Evolutionary conservation across 1,140 invertebrate genomes (phyloP), one percentile per base, ranked within the genome.

Genomic region (Drosophila sproati): DNA sequence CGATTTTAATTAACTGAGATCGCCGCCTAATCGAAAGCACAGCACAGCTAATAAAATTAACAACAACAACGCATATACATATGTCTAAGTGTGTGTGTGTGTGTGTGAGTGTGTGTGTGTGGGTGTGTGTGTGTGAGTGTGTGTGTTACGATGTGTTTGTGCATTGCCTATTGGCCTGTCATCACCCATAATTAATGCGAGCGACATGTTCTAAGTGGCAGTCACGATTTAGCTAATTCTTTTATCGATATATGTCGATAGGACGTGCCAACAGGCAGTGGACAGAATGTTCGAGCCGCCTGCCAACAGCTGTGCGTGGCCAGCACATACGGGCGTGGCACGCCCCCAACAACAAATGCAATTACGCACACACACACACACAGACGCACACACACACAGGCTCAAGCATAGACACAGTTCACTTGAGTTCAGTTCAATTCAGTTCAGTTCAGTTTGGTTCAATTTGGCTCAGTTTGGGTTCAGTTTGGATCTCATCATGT

Each of bases 191-290:
- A 91, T 91, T 91, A 91, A 91, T 91, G 90, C 80, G 72, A 80
- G 78, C 82, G 90, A 91, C 90, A 91, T 91, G 90, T 85, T 80
- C 82, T 59, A 77, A 76, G 75, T 76, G 69, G 74, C 75, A 86
- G 90, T 90, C 90, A 91, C 90, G 90, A 91, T 90, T 90, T 82
- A 85, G 85, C 72, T 89, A 89, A 89, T 89, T 89, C 85, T 89
- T 89, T 89, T 89, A 89, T 89, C 85, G 85, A 89, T 89, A 89
- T 80, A 89, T 89, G 85, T 88, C 85, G 85, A 88, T 87, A 80
- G 83, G 83, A 87, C 83, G 83, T 87, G 83, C 78, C 54, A 57
- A 57, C 39, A 50, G 50, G 5, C 48, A 52, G 45, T 37, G 32
- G 64, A 56, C 51, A 48, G 10, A 32, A 54, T 28, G 10, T 34